These are phyloP conservation scores for Petrocephalus microphthalmus DNA, from an alignment of 2,113 vertebrate species.

Conservation along the genomic window DNA sequence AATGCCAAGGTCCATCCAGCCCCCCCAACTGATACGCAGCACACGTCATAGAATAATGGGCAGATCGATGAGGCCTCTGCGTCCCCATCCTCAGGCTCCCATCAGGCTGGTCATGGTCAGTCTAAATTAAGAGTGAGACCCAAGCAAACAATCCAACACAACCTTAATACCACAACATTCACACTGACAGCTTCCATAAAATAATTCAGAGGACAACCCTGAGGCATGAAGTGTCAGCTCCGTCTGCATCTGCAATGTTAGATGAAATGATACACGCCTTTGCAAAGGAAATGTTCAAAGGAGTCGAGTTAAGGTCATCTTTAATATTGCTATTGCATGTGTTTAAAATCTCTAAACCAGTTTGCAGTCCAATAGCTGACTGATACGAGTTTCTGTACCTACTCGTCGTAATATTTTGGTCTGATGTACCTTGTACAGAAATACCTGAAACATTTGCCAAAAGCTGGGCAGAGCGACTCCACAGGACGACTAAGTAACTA, in stretches of 20 bases:
- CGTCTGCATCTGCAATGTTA: not conserved
- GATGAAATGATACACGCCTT: not conserved
- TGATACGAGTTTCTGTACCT: not conserved
- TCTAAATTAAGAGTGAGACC: not conserved
- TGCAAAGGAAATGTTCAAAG: not conserved
- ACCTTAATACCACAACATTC: not conserved
- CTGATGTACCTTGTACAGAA: not conserved
- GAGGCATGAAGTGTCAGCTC: not conserved
- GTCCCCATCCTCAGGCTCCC: not conserved
- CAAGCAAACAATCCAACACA: not conserved
- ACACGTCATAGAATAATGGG: not conserved
- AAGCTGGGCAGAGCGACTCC: not conserved
- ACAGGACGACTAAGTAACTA: not conserved
- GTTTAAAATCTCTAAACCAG: not conserved
- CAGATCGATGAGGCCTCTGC: not conserved
- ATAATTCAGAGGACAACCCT: not conserved
- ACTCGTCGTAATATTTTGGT: not conserved
- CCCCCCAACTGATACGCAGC: not conserved
- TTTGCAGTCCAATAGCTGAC: not conserved
- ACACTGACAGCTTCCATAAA: not conserved
- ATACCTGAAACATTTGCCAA: not conserved
- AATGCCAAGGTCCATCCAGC: not conserved
- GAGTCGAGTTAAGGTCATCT: not conserved
- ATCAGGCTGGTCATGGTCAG: not conserved
- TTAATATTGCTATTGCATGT: not conserved